Evolutionary conservation across 2,797 vertebrate genomes (phyloP).

Genomic region (Xiphophorus birchmanni): DNA sequence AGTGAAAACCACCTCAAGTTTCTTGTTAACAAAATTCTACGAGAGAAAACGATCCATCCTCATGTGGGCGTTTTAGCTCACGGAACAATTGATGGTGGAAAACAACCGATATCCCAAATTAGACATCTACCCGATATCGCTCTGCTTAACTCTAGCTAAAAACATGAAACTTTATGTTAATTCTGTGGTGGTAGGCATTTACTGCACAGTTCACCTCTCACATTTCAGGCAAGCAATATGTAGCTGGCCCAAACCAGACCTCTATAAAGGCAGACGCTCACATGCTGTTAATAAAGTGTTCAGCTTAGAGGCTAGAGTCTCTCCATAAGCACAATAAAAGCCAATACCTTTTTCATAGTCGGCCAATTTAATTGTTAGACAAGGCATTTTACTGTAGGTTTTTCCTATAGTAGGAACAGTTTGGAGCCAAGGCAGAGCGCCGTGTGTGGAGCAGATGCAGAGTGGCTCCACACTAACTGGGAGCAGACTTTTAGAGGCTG

Average conservation of each 20-base stretch:
- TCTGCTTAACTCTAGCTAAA: constrained; percentile 61
- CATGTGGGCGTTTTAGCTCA: constrained; percentile 43
- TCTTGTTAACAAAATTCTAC: constrained; percentile 49
- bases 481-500: constrained; percentile 62
- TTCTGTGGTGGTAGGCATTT: not conserved
- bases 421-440: constrained; percentile 51
- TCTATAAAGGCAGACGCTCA: constrained; percentile 56
- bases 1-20: constrained; percentile 71
- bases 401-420: constrained; percentile 58
- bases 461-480: constrained; percentile 77
- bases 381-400: constrained; percentile 60
- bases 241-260: constrained; percentile 42
- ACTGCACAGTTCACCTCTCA: constrained; percentile 43
- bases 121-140: constrained; percentile 60
- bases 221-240: constrained; percentile 51
- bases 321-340: constrained; percentile 66
- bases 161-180: constrained; percentile 31
- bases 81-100: constrained; percentile 48
- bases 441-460: constrained; percentile 81
- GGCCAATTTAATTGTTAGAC: constrained; percentile 76
- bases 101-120: constrained; percentile 49
- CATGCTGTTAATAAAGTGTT: constrained; percentile 75
- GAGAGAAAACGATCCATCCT: constrained; percentile 56
- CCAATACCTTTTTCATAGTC: constrained; percentile 71
- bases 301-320: constrained; percentile 62